A percentile compares a stretch with the other conserved stretches of the same genome.
phyloP scores from a whole-genome alignment of 2,888 invertebrate genomes.

The Tubiluchus corallicola region DNA sequence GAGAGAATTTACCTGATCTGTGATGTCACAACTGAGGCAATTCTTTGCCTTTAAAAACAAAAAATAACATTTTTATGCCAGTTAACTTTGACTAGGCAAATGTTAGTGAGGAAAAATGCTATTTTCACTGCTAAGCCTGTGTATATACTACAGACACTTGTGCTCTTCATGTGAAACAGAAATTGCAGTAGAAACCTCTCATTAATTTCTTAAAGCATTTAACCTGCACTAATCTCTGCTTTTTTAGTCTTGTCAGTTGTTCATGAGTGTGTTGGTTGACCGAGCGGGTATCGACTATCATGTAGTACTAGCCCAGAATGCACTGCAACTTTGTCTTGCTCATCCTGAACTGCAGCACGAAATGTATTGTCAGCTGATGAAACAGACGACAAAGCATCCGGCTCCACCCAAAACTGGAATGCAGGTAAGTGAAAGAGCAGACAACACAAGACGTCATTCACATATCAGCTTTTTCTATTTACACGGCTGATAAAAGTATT shows the following conservation, averaged over 20 bases:
- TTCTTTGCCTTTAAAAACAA: too few species aligned
- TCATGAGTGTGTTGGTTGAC: constrained; percentile 87
- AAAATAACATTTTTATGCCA: too few species aligned
- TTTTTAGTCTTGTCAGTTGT: constrained; percentile 74
- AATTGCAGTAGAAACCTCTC: constrained; percentile 9
- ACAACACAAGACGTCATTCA: too few species aligned
- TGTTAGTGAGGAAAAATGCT: too few species aligned
- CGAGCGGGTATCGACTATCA: constrained; percentile 92
- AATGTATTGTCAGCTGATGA: constrained; percentile 70
- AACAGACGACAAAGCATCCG: constrained; percentile 59
- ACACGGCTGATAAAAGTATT: too few species aligned
- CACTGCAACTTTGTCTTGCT: constrained; percentile 75
- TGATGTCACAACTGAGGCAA: too few species aligned
- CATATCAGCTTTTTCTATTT: neutral
- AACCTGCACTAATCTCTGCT: too few species aligned
- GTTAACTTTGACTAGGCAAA: too few species aligned
- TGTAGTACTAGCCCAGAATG: constrained; percentile 88
- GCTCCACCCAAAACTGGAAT: constrained; percentile 56
- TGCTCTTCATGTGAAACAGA: neutral
- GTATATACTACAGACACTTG: too few species aligned
- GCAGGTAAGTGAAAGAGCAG: constrained; percentile 56
- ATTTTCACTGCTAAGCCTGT: too few species aligned
- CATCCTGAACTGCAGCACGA: constrained; percentile 78
- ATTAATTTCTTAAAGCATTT: constrained; percentile 9
- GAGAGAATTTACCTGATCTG: too few species aligned